These are phyloP conservation scores for Drosophila santomea DNA, from an alignment of 1,140 invertebrate genomes.

Conservation along the genomic window DNA sequence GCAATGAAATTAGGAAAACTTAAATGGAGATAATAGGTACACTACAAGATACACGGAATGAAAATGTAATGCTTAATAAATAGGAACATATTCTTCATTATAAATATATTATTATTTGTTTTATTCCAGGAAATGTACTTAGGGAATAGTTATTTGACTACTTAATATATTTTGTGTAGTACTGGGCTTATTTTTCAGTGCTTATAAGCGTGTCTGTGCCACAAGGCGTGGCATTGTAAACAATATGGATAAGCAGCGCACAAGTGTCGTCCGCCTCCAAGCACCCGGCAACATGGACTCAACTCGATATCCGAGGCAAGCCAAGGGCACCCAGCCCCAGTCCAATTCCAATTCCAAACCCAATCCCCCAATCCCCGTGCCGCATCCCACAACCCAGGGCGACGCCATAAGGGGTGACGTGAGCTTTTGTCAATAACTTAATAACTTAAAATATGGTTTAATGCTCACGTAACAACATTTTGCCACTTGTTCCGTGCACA, in stretches of 20 bases:
- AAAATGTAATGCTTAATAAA: no score
- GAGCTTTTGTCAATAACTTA: conserved; percentile 83
- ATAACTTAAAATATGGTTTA: conserved; percentile 84
- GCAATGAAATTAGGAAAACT: no score
- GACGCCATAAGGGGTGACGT: conserved; percentile 67
- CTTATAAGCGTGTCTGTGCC: conserved; percentile 30
- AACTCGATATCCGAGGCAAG: conserved; percentile 3
- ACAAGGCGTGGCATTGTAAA: conserved; percentile 77
- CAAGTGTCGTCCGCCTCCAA: conserved; percentile 69
- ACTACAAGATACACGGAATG: no score
- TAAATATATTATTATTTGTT: no score
- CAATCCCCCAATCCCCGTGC: not conserved
- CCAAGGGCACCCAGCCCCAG: conserved; percentile 27
- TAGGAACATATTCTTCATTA: no score
- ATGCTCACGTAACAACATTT: conserved; percentile 82
- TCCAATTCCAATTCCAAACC: not conserved
- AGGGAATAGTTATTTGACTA: not conserved
- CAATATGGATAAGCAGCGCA: conserved; percentile 78
- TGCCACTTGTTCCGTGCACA: conserved; percentile 76
- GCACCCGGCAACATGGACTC: conserved; percentile 14
- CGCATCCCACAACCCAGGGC: conserved; percentile 10
- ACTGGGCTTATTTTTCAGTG: conserved; percentile 1
- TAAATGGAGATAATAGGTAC: no score
- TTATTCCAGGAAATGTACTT: not conserved
- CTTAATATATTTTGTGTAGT: no score